A percentile compares a stretch with the other conserved stretches of the same genome.
Evolutionary conservation across 2,888 invertebrate genomes (phyloP).

Genomic region (Atethmia centrago): DNA sequence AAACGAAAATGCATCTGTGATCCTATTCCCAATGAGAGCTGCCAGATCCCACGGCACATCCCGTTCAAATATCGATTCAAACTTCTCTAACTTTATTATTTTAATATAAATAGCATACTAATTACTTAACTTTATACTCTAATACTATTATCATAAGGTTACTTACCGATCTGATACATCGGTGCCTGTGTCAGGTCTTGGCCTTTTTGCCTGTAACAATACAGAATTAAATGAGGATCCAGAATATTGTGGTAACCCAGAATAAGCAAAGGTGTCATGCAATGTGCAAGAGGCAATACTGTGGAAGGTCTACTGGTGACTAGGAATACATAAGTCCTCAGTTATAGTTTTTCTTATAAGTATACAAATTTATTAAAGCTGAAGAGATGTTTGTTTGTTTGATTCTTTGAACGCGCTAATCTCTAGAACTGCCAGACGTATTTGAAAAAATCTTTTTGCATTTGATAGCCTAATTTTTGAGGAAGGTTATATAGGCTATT

Average conservation of each 20-base stretch:
- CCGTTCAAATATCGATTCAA: too few relatives aligned
- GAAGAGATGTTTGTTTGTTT: too few relatives aligned
- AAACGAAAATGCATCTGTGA: background rate
- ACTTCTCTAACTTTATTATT: background rate
- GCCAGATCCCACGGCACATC: too few relatives aligned
- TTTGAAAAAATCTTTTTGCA: too few relatives aligned
- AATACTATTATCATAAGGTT: conserved; percentile 7
- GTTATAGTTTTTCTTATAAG: too few relatives aligned
- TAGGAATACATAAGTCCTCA: background rate
- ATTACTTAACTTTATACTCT: conserved; percentile 4
- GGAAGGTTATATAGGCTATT: too few relatives aligned
- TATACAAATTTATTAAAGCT: too few relatives aligned
- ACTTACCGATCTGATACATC: conserved; percentile 93
- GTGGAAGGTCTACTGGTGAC: background rate
- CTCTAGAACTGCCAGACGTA: too few relatives aligned
- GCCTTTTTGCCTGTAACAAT: conserved; percentile 93
- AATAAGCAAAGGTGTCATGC: conserved; percentile 47
- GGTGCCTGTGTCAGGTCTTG: conserved; percentile 92
- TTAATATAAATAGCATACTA: background rate
- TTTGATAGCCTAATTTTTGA: too few relatives aligned
- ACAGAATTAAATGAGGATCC: conserved; percentile 45
- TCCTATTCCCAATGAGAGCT: background rate
- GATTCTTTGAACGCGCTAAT: too few relatives aligned
- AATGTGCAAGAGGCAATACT: conserved; percentile 25
- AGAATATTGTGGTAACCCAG: conserved; percentile 10